phyloP scores from a whole-genome alignment of 2,797 vertebrate species.

The Yasuhikotakia modesta region DNA sequence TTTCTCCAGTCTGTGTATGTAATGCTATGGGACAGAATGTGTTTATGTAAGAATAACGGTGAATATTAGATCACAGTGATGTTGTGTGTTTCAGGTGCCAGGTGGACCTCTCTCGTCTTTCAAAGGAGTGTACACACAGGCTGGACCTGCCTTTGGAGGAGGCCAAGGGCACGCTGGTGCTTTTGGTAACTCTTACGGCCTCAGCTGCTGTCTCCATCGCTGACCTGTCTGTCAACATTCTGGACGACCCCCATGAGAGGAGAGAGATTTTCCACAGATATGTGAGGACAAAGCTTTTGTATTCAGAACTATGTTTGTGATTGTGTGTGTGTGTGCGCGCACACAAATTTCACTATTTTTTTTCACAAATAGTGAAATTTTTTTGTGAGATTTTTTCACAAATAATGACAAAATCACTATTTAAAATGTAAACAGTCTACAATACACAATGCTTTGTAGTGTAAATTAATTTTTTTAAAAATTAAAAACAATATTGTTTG shows the following conservation, averaged over 20 bases:
- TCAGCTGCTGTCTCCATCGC: conserved; percentile 90
- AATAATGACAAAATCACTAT: no score
- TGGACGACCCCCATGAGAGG: conserved; percentile 89
- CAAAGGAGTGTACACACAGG: conserved; percentile 92
- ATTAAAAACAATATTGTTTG: no score
- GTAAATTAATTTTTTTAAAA: no score
- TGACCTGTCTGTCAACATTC: conserved; percentile 82
- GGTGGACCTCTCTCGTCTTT: conserved; percentile 86
- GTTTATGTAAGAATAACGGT: conserved; percentile 9
- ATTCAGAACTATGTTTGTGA: background rate
- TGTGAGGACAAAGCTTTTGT: conserved; percentile 76
- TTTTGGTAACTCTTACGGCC: conserved; percentile 94
- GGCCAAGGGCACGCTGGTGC: conserved; percentile 86
- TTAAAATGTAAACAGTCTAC: no score
- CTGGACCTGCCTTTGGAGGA: conserved; percentile 88
- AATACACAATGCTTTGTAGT: no score
- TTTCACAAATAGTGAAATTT: no score
- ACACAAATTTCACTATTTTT: no score
- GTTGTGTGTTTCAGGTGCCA: conserved; percentile 82
- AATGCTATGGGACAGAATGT: background rate
- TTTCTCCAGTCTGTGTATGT: background rate
- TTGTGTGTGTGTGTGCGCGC: no score
- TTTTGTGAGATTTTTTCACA: no score
- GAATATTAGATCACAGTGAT: background rate
- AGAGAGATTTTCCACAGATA: conserved; percentile 90